phyloP scores from a whole-genome alignment of 1,140 invertebrate genomes.

The Anoplophora glabripennis region DNA sequence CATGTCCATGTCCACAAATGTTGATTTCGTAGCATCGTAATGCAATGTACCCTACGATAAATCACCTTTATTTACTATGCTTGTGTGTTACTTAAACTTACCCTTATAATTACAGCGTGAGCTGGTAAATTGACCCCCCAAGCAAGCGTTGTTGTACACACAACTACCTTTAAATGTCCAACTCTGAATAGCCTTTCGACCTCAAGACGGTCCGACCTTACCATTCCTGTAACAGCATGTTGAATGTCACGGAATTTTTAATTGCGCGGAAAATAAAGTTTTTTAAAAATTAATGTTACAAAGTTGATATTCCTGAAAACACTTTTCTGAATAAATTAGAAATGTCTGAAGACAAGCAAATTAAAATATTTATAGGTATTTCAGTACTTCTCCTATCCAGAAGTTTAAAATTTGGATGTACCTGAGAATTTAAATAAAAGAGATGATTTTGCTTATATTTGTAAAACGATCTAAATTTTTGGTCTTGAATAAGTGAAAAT shows the following conservation, averaged over 20 bases:
- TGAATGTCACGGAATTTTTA: no score
- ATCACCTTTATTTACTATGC: neutral
- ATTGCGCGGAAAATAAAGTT: no score
- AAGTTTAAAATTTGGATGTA: no score
- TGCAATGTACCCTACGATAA: conserved; percentile 85
- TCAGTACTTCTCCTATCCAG: no score
- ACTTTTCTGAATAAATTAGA: no score
- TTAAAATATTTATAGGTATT: no score
- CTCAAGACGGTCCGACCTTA: conserved; percentile 70
- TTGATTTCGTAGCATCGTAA: conserved; percentile 93
- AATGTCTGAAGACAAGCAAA: no score
- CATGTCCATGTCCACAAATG: conserved; percentile 93
- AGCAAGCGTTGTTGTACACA: conserved; percentile 96
- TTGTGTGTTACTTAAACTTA: conserved; percentile 45
- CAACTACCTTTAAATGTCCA: conserved; percentile 88
- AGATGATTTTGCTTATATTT: no score
- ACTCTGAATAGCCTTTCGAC: conserved; percentile 88
- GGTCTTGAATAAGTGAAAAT: conserved; percentile 1
- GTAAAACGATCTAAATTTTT: no score
- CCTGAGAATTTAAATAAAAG: no score
- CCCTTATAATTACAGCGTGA: conserved; percentile 94
- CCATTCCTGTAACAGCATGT: conserved; percentile 60
- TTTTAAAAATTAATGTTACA: no score
- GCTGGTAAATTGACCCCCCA: conserved; percentile 99
- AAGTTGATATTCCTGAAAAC: no score